These are phyloP conservation scores for Rugalucina vietnamica DNA, from an alignment of 2,888 invertebrate species.

Conservation along the genomic window DNA sequence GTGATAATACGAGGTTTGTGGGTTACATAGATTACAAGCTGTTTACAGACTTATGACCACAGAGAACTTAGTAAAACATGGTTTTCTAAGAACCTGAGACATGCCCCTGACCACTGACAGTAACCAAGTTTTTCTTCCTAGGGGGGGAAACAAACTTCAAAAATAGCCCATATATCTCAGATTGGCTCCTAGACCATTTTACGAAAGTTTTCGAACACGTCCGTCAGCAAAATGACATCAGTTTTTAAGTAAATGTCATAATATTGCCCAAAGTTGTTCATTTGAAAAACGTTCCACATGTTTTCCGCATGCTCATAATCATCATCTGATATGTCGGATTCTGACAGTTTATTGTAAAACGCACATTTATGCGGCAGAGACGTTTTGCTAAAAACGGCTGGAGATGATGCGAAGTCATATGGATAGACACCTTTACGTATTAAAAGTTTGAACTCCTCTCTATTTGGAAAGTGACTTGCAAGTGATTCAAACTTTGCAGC, in stretches of 20 bases:
- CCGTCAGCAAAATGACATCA: slow-evolving; percentile 71
- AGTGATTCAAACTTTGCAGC: neutral
- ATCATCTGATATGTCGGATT: neutral
- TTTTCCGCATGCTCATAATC: neutral
- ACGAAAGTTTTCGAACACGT: slow-evolving; percentile 79
- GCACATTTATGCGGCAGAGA: neutral
- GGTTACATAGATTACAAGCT: too few relatives aligned
- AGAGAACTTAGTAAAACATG: too few relatives aligned
- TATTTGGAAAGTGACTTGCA: slow-evolving; percentile 5
- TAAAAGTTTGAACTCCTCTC: neutral
- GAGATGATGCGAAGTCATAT: neutral
- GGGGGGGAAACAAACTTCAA: too few relatives aligned
- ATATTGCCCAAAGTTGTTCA: neutral
- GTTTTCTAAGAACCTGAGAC: too few relatives aligned
- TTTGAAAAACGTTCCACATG: neutral
- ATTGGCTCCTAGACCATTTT: too few relatives aligned
- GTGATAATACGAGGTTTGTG: too few relatives aligned
- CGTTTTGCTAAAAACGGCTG: neutral
- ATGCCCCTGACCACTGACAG: too few relatives aligned
- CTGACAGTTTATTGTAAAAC: neutral
- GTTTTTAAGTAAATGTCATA: slow-evolving; percentile 29
- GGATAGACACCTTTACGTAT: neutral
- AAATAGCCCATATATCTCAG: too few relatives aligned
- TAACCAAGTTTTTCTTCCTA: too few relatives aligned
- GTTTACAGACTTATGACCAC: too few relatives aligned